A percentile compares a stretch with the other conserved stretches of the same genome.
phyloP scores from a whole-genome alignment of 1,140 invertebrate genomes.

The Macrotrachela quadricornifera region DNA sequence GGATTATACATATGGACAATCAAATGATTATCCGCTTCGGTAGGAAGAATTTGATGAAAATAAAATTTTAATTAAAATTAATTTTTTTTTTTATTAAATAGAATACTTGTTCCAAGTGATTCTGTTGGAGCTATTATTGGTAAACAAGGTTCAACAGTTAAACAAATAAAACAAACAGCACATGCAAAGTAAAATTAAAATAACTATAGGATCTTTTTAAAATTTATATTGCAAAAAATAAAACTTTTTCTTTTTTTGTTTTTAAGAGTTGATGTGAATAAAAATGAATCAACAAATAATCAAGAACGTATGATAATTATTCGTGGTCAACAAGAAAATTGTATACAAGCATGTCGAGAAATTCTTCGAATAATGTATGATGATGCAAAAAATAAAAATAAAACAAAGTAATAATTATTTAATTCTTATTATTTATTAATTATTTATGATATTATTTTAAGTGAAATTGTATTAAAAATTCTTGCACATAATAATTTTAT shows the following conservation, averaged over 20 bases:
- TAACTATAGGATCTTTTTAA: too few species aligned
- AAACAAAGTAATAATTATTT: conserved; percentile 30
- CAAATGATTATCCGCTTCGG: too few species aligned
- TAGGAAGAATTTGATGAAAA: too few species aligned
- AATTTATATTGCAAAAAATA: too few species aligned
- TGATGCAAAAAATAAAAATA: conserved; percentile 77
- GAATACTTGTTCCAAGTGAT: conserved; percentile 77
- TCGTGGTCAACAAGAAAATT: conserved; percentile 85
- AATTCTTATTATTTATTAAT: too few species aligned
- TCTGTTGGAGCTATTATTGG: conserved; percentile 84
- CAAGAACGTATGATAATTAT: conserved; percentile 58
- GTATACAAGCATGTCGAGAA: conserved; percentile 77
- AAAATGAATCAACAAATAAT: too few species aligned
- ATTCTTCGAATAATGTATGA: conserved; percentile 88
- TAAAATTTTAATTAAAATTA: too few species aligned
- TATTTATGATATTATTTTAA: conserved; percentile 20
- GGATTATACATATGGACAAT: too few species aligned
- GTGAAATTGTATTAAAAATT: conserved; percentile 76
- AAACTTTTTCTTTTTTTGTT: too few species aligned
- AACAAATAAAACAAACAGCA: conserved; percentile 78
- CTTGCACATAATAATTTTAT: conserved; percentile 89
- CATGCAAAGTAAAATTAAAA: conserved; percentile 38
- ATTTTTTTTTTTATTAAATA: conserved; percentile 6
- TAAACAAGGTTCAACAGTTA: conserved; percentile 72
- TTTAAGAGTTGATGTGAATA: conserved; percentile 13